phyloP scores from a whole-genome alignment of 2,888 invertebrate genomes.

The Meteorus colon region DNA sequence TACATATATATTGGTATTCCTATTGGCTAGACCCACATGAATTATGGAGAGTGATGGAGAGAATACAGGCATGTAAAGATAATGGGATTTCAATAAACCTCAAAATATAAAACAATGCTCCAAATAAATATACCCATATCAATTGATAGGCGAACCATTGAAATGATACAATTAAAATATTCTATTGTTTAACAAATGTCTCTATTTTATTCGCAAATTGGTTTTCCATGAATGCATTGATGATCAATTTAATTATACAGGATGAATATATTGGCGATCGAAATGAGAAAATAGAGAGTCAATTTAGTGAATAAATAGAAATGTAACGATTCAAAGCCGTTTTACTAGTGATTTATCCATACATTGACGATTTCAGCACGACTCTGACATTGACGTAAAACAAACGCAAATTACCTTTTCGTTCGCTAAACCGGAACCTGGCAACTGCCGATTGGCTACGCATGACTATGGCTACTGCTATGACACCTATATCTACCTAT shows the following conservation, averaged over 20 bases:
- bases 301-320: neutral
- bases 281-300: constrained; percentile 4
- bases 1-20: neutral
- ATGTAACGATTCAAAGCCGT: constrained; percentile 24
- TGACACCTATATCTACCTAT: neutral
- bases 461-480: constrained; percentile 9
- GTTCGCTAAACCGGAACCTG: constrained; percentile 38
- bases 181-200: neutral
- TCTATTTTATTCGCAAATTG: too few relatives aligned
- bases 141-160: neutral
- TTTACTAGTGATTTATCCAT: constrained; percentile 44
- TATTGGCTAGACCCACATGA: neutral
- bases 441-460: constrained; percentile 28
- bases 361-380: constrained; percentile 37
- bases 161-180: neutral
- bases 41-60: neutral
- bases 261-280: neutral
- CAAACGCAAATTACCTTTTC: constrained; percentile 48
- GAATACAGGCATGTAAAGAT: neutral
- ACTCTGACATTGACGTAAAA: constrained; percentile 48
- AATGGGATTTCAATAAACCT: neutral
- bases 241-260: neutral
- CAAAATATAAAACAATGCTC: too few relatives aligned
- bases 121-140: neutral
- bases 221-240: neutral